These are phyloP conservation scores for Diploptera punctata DNA, from an alignment of 2,888 invertebrate species.

Conservation along the genomic window DNA sequence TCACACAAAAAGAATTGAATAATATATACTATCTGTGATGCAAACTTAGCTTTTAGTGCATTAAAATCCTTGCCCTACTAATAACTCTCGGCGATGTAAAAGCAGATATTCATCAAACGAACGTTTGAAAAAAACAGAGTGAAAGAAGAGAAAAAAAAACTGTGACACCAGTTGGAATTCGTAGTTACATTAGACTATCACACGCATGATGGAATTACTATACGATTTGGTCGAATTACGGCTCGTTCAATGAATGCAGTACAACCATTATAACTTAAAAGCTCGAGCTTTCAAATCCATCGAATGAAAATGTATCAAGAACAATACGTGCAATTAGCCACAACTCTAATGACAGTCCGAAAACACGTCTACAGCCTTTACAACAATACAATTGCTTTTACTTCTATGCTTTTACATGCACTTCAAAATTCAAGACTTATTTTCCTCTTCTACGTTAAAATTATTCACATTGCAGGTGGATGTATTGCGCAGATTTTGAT, in stretches of 20 bases:
- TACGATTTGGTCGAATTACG: not conserved
- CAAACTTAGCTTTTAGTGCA: too few species aligned
- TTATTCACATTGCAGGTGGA: too few species aligned
- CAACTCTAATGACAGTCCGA: not conserved
- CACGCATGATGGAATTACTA: not conserved
- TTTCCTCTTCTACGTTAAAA: not conserved
- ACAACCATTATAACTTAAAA: not conserved
- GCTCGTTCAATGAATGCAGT: not conserved
- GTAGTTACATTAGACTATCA: too few species aligned
- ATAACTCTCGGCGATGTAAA: too few species aligned
- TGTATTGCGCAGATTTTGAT: too few species aligned
- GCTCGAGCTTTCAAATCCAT: not conserved
- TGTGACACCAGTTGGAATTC: too few species aligned
- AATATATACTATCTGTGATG: too few species aligned
- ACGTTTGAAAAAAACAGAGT: too few species aligned
- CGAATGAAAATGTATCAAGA: constrained; percentile 1
- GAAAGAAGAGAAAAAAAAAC: too few species aligned
- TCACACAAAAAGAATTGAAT: too few species aligned
- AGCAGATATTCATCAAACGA: too few species aligned
- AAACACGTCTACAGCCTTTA: not conserved
- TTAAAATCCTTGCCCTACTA: too few species aligned
- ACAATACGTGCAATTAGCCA: constrained; percentile 25
- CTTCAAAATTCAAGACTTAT: not conserved
- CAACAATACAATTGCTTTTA: constrained; percentile 6
- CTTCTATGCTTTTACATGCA: not conserved